These are phyloP conservation scores for Ptychadena robeensis DNA, from an alignment of 2,797 vertebrate genomes.

Conservation along the genomic window DNA sequence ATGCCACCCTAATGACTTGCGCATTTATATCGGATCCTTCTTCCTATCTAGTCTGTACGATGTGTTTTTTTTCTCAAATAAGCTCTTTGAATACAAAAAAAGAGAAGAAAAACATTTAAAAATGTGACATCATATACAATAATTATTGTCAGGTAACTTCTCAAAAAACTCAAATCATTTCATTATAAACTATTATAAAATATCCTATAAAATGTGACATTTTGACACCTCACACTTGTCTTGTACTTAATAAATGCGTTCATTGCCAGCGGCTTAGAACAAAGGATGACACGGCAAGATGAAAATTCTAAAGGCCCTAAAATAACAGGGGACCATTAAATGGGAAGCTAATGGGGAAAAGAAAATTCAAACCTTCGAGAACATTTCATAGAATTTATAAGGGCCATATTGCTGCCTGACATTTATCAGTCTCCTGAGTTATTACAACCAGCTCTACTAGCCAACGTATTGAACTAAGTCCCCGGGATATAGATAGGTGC, in stretches of 20 bases:
- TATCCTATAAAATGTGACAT: neutral
- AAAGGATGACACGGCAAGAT: neutral
- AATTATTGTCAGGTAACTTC: neutral
- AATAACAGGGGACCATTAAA: conserved; percentile 10
- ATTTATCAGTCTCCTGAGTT: conserved; percentile 35
- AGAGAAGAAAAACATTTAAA: no score
- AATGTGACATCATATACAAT: no score
- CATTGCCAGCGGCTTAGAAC: neutral
- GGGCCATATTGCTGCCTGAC: conserved; percentile 9
- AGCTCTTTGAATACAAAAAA: no score
- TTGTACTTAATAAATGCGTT: neutral
- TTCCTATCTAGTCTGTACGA: no score
- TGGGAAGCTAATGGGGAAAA: neutral
- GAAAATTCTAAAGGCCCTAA: neutral
- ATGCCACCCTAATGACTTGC: no score
- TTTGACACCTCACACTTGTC: neutral
- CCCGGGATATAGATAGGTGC: conserved; percentile 10
- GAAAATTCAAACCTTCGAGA: neutral
- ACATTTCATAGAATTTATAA: conserved; percentile 18
- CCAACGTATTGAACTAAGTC: conserved; percentile 10
- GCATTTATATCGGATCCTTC: no score
- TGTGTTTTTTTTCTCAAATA: no score
- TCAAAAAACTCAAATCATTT: neutral
- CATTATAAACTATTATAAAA: neutral
- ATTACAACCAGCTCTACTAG: conserved; percentile 15